A percentile compares a stretch with the other conserved stretches of the same genome.
Evolutionary conservation across 2,888 invertebrate genomes (phyloP).

Genomic region (Chironomus riparius): DNA sequence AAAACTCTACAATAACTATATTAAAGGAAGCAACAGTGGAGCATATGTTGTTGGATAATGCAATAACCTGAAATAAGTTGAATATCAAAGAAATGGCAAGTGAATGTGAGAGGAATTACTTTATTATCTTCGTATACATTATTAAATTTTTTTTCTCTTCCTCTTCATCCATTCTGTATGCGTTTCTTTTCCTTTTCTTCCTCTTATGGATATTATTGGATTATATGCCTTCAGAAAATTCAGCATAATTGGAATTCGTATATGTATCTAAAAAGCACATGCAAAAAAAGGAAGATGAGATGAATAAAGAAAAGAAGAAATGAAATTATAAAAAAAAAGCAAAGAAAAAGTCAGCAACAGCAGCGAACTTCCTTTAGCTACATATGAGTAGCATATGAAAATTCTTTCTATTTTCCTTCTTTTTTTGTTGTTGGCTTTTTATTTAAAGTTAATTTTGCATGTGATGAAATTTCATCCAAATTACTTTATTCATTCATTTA

Average conservation of each 20-base stretch:
- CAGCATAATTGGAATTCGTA: constrained; percentile 5
- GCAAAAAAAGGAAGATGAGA: background rate
- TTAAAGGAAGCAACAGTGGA: background rate
- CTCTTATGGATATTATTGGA: background rate
- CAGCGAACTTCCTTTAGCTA: background rate
- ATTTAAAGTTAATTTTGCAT: constrained; percentile 8
- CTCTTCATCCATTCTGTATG: background rate
- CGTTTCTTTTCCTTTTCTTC: background rate
- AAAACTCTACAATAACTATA: background rate
- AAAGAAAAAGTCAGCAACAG: background rate
- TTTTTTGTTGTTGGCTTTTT: background rate
- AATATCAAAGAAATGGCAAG: constrained; percentile 2
- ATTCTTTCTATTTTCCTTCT: background rate
- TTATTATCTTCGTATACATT: constrained; percentile 15
- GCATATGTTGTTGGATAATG: constrained; percentile 18
- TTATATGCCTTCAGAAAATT: background rate
- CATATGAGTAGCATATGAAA: background rate
- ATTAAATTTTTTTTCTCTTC: constrained; percentile 10
- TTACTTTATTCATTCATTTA: background rate
- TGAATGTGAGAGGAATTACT: constrained; percentile 22
- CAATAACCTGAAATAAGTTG: constrained; percentile 13
- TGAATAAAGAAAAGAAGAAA: background rate
- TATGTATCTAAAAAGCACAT: background rate
- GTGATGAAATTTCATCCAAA: constrained; percentile 8
- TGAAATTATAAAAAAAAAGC: background rate